Conservation (phyloP, 2,113 vertebrate genomes). For the Epinephelus lanceolatus region DNA sequence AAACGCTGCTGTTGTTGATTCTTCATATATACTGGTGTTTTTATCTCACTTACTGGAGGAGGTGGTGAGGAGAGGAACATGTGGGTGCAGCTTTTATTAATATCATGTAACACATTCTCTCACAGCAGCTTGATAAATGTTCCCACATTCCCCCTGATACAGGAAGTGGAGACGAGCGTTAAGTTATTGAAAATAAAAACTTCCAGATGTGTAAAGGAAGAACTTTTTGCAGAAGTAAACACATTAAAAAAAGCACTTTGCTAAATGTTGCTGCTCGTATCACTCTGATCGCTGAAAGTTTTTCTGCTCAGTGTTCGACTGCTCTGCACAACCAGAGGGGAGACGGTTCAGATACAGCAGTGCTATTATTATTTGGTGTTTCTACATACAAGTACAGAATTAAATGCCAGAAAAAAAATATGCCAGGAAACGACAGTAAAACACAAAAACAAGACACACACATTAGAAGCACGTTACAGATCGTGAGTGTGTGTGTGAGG, state of each 20-base stretch:
- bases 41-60: too few relatives aligned
- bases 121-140: too few relatives aligned
- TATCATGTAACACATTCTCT: too few relatives aligned
- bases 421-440: neutral
- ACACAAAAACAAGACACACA: conserved; percentile 4
- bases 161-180: neutral
- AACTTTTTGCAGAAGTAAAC: neutral
- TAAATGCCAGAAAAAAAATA: conserved; percentile 7
- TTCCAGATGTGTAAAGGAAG: neutral
- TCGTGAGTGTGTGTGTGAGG: neutral
- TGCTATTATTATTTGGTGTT: neutral
- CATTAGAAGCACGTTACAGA: neutral
- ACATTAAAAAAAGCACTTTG: neutral
- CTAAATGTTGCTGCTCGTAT: too few relatives aligned
- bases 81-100: too few relatives aligned
- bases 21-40: too few relatives aligned
- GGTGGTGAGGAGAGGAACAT: too few relatives aligned
- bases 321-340: neutral
- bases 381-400: neutral
- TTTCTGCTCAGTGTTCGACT: too few relatives aligned
- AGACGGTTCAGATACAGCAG: neutral
- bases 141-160: neutral
- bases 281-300: neutral
- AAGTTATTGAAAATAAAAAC: neutral
- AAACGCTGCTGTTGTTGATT: too few relatives aligned